Evolutionary conservation across 2,113 vertebrate species (phyloP).

Genomic region (Ovibos moschatus): DNA sequence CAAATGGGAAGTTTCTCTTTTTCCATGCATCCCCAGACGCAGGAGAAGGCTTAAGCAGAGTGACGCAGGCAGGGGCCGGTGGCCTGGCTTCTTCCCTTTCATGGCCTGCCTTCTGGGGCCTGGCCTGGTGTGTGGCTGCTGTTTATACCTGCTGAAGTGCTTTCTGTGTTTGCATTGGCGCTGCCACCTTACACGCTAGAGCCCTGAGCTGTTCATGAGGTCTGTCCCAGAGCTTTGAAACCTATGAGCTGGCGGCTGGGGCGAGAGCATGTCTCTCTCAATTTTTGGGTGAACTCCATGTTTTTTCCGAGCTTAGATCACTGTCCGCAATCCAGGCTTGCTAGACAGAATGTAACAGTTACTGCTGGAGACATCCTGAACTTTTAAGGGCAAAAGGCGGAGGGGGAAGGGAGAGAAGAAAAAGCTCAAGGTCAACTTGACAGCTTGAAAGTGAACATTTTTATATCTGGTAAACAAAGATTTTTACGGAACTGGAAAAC

Average conservation of each 20-base stretch:
- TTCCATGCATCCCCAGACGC: neutral
- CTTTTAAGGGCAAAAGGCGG: slow-evolving; percentile 44
- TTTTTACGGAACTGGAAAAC: slow-evolving; percentile 47
- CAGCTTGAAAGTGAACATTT: slow-evolving; percentile 52
- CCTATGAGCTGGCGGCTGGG: slow-evolving; percentile 61
- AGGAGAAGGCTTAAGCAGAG: neutral
- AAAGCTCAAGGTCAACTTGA: neutral
- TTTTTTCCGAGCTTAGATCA: slow-evolving; percentile 74
- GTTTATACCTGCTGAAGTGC: slow-evolving; percentile 68
- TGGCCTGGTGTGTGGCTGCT: slow-evolving; percentile 64
- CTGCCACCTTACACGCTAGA: slow-evolving; percentile 24
- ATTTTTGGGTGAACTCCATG: slow-evolving; percentile 74
- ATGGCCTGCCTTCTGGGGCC: slow-evolving; percentile 27
- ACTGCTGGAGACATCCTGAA: slow-evolving; percentile 66
- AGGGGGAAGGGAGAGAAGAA: neutral
- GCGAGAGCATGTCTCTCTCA: slow-evolving; percentile 67
- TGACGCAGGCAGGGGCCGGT: slow-evolving; percentile 2
- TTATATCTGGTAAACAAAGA: slow-evolving; percentile 42
- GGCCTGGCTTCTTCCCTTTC: neutral
- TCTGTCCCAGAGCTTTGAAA: slow-evolving; percentile 71
- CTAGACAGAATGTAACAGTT: slow-evolving; percentile 73
- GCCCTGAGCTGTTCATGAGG: slow-evolving; percentile 58
- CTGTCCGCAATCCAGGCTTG: slow-evolving; percentile 55
- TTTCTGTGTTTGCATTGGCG: slow-evolving; percentile 69
- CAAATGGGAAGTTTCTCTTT: neutral